Conservation (phyloP, 1,140 invertebrate species). For the Brachionus sp. region DNA sequence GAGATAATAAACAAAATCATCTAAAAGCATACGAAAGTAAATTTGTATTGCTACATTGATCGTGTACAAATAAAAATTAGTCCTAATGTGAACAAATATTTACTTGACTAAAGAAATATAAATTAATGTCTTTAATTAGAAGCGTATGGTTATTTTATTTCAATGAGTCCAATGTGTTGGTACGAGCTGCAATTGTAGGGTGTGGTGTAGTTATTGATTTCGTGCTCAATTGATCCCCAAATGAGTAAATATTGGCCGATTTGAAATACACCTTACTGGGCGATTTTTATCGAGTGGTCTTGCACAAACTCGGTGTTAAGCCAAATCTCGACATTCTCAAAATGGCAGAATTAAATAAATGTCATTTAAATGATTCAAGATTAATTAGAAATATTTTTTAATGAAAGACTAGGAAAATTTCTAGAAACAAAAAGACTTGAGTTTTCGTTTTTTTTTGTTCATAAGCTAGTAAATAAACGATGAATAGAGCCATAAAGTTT, state of each 20-base stretch:
- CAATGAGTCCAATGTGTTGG: background rate
- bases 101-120: background rate
- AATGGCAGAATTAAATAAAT: background rate
- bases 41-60: background rate
- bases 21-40: background rate
- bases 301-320: background rate
- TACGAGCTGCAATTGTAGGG: background rate
- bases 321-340: background rate
- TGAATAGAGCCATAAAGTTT: background rate
- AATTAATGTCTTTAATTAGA: background rate
- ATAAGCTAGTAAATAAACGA: background rate
- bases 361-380: slow-evolving; percentile 9
- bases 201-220: background rate
- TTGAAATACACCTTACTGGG: background rate
- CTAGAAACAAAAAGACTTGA: background rate
- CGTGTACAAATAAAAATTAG: background rate
- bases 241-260: background rate
- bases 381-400: background rate
- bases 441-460: background rate
- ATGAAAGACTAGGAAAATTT: background rate
- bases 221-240: background rate
- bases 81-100: background rate
- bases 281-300: background rate
- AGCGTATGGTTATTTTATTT: no score
- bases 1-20: background rate